Evolutionary conservation across 2,888 invertebrate species (phyloP).

Genomic region (Colletes collaris): DNA sequence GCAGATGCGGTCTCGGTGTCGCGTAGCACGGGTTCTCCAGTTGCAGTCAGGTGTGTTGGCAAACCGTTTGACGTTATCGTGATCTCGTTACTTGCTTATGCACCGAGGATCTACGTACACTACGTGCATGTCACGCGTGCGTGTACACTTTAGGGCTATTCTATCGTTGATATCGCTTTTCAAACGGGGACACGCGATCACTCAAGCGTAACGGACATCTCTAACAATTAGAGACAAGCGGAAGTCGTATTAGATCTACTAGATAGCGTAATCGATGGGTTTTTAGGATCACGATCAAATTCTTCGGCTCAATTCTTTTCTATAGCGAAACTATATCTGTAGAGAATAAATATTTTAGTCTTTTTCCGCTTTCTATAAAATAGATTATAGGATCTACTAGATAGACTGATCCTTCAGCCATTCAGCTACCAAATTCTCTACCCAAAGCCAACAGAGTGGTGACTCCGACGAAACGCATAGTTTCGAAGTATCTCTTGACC

Average conservation of each 20-base stretch:
- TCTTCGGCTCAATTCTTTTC: no score
- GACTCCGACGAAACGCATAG: background rate
- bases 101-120: conserved; percentile 21
- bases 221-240: no score
- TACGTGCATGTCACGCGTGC: conserved; percentile 10
- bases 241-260: no score
- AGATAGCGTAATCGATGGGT: no score
- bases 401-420: no score
- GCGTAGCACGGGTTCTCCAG: conserved; percentile 73
- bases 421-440: no score
- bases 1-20: conserved; percentile 71
- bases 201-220: background rate
- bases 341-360: no score
- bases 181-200: conserved; percentile 23
- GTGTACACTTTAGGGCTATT: background rate
- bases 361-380: no score
- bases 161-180: conserved; percentile 31
- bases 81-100: conserved; percentile 64
- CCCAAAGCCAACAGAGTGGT: background rate
- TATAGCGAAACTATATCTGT: no score
- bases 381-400: no score
- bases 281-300: no score
- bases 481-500: no score
- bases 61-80: conserved; percentile 68
- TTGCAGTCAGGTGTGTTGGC: conserved; percentile 77